A percentile compares a stretch with the other conserved stretches of the same genome.
These are phyloP conservation scores for Hirtodrosophila confusa DNA, from an alignment of 2,888 invertebrate genomes.

Conservation along the genomic window DNA sequence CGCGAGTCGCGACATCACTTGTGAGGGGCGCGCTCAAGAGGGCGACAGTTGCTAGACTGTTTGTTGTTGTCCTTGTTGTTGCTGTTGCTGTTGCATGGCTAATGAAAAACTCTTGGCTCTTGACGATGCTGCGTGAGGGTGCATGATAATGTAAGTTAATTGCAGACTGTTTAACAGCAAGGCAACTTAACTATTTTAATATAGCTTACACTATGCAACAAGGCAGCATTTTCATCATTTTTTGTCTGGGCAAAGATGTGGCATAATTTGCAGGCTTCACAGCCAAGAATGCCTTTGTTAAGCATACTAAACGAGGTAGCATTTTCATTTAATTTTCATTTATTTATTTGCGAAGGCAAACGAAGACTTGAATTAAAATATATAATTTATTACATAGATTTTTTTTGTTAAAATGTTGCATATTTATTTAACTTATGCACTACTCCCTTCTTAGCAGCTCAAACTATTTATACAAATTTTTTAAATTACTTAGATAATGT, in stretches of 20 bases:
- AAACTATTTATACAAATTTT: too few relatives aligned
- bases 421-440: too few relatives aligned
- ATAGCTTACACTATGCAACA: not conserved
- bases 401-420: too few relatives aligned
- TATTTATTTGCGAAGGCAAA: too few relatives aligned
- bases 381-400: too few relatives aligned
- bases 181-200: constrained; percentile 1
- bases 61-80: not conserved
- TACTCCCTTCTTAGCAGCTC: too few relatives aligned
- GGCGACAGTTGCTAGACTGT: constrained; percentile 25
- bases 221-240: not conserved
- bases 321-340: too few relatives aligned
- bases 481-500: too few relatives aligned
- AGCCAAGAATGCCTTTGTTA: not conserved
- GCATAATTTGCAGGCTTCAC: not conserved
- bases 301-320: too few relatives aligned
- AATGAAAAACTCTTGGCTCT: constrained; percentile 27
- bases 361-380: too few relatives aligned
- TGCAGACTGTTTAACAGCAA: constrained; percentile 30
- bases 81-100: constrained; percentile 20
- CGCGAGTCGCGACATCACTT: constrained; percentile 8
- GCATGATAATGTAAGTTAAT: constrained; percentile 42
- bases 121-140: constrained; percentile 8
- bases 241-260: not conserved
- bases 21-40: too few relatives aligned